phyloP scores from a whole-genome alignment of 2,888 invertebrate species.

The Hirtodrosophila cameraria region DNA sequence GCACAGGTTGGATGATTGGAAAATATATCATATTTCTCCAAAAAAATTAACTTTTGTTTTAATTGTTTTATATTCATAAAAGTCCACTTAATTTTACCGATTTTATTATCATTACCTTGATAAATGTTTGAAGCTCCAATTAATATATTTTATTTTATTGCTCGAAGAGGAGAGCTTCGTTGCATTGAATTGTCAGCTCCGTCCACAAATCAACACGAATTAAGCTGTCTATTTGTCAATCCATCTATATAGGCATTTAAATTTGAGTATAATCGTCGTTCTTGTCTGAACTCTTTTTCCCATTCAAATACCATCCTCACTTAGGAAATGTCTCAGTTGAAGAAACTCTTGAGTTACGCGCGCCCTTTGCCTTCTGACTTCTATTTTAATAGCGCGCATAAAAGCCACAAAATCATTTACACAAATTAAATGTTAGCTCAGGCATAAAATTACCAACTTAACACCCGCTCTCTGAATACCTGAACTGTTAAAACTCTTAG shows the following conservation, averaged over 20 bases:
- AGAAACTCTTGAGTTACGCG: not conserved
- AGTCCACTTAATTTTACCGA: no score
- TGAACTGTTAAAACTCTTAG: no score
- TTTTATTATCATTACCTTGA: no score
- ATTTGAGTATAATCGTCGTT: not conserved
- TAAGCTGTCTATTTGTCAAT: slow-evolving; percentile 50
- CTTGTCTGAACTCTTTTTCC: not conserved
- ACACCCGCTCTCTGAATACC: slow-evolving; percentile 67
- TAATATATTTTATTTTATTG: no score
- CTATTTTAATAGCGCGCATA: slow-evolving; percentile 71
- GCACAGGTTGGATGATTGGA: not conserved
- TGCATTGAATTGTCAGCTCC: no score
- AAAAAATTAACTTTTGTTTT: no score
- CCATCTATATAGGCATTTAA: slow-evolving; percentile 10
- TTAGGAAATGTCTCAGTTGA: slow-evolving; percentile 5
- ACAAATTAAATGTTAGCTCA: slow-evolving; percentile 79
- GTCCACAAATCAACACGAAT: slow-evolving; percentile 68
- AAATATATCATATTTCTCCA: no score
- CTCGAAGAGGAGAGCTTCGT: no score
- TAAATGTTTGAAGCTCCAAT: no score
- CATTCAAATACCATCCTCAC: slow-evolving; percentile 9
- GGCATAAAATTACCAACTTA: slow-evolving; percentile 82
- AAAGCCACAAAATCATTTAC: slow-evolving; percentile 78
- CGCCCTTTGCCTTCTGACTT: slow-evolving; percentile 1
- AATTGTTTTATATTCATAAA: no score